A percentile compares a stretch with the other conserved stretches of the same genome.
phyloP scores from a whole-genome alignment of 2,797 vertebrate species.

The Molothrus ater region DNA sequence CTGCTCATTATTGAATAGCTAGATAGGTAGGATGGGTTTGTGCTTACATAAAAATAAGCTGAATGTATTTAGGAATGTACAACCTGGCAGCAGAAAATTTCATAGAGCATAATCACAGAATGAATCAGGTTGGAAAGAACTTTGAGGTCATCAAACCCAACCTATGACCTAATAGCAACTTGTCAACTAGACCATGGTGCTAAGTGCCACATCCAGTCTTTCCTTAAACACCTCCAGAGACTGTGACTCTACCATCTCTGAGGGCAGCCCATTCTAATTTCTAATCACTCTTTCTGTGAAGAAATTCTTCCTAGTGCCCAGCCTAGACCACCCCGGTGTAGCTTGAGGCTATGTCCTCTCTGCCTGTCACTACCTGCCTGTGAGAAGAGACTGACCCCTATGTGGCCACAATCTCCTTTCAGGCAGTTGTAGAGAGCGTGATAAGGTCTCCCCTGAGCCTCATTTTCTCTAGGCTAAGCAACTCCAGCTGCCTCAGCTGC shows the following conservation, averaged over 20 bases:
- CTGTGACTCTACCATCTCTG: not conserved
- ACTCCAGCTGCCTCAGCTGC: not conserved
- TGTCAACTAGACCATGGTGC: not conserved
- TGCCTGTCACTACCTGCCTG: not conserved
- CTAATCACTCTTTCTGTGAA: not conserved
- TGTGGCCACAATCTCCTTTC: not conserved
- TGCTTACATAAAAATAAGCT: not conserved
- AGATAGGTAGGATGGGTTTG: not conserved
- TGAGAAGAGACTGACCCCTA: not conserved
- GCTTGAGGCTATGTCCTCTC: not conserved
- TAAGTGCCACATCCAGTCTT: not conserved
- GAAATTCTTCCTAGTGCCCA: not conserved
- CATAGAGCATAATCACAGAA: not conserved
- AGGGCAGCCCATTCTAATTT: not conserved
- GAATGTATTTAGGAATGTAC: not conserved
- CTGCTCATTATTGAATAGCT: not conserved
- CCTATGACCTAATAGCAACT: not conserved
- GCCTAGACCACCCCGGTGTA: accelerated
- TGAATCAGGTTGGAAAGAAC: not conserved
- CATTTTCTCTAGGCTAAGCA: not conserved
- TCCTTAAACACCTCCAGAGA: not conserved
- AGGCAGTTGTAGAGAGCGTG: not conserved
- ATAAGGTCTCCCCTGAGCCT: not conserved
- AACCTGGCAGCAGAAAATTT: not conserved
- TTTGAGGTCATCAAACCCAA: not conserved